Conservation (phyloP, 1,140 invertebrate genomes). For the Caenorhabditis inopinata region DNA sequence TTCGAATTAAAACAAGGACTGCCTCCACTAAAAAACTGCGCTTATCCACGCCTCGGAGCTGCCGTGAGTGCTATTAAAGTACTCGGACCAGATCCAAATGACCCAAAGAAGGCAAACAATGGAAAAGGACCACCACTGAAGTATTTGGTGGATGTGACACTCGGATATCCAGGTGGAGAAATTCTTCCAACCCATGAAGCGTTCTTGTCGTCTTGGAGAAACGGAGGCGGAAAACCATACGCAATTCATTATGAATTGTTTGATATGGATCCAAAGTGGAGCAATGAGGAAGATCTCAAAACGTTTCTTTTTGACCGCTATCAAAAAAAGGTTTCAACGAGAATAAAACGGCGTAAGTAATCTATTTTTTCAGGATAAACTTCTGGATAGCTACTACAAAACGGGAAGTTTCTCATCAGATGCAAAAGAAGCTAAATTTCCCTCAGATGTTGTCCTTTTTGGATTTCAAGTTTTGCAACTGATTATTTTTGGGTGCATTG, state of each 20-base stretch:
- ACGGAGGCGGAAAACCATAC: neutral
- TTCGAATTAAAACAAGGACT: neutral
- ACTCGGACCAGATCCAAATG: neutral
- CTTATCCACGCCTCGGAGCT: neutral
- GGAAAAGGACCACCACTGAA: constrained; percentile 10
- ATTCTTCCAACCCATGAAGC: constrained; percentile 1
- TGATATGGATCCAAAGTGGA: constrained; percentile 7
- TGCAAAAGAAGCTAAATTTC: neutral
- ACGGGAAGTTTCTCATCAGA: neutral
- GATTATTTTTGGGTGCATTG: neutral
- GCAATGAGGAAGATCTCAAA: neutral
- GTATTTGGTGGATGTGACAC: constrained; percentile 17
- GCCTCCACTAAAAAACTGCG: neutral
- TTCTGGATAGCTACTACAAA: neutral
- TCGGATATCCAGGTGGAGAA: neutral
- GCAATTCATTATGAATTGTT: constrained; percentile 14
- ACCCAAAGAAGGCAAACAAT: constrained; percentile 6
- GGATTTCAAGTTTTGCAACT: neutral
- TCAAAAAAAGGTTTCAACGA: constrained; percentile 7
- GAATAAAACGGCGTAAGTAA: too few relatives aligned
- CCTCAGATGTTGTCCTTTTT: neutral
- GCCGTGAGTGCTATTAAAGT: constrained; percentile 15
- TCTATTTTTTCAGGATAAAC: constrained; percentile 7
- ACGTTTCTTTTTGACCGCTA: constrained; percentile 9
- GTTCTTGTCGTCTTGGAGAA: neutral